phyloP scores from a whole-genome alignment of 2,797 vertebrate genomes.

The Pristis pectinata region DNA sequence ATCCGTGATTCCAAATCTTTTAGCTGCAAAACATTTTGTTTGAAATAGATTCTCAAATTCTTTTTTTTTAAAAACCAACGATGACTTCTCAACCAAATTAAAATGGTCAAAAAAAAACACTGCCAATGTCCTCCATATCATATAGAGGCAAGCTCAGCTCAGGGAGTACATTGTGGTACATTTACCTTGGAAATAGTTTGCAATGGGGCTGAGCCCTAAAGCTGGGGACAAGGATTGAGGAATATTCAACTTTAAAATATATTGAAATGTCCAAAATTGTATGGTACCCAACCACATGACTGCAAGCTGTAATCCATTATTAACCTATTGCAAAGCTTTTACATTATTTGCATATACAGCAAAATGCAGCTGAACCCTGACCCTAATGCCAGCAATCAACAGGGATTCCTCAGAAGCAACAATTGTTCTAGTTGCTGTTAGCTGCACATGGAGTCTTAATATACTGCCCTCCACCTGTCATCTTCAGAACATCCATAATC shows the following conservation, averaged over 20 bases:
- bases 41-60: conserved; percentile 34
- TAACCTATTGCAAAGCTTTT: not conserved
- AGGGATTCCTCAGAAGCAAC: not conserved
- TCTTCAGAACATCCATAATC: no score
- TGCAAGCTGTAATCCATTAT: not conserved
- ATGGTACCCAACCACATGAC: not conserved
- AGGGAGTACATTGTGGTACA: not conserved
- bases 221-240: not conserved
- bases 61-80: not conserved
- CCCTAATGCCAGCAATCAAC: not conserved
- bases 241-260: not conserved
- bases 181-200: not conserved
- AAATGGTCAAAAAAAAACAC: not conserved
- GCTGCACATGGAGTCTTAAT: no score
- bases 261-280: not conserved
- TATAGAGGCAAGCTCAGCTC: not conserved
- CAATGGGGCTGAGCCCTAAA: not conserved
- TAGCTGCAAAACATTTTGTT: conserved; percentile 55
- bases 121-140: not conserved
- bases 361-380: not conserved
- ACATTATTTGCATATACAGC: not conserved
- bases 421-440: no score
- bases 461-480: not conserved
- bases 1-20: conserved; percentile 74
- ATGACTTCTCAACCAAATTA: not conserved